Evolutionary conservation across 2,888 invertebrate genomes (phyloP), one percentile per base, ranked within the genome.

Genomic region (Diloba caeruleocephala): DNA sequence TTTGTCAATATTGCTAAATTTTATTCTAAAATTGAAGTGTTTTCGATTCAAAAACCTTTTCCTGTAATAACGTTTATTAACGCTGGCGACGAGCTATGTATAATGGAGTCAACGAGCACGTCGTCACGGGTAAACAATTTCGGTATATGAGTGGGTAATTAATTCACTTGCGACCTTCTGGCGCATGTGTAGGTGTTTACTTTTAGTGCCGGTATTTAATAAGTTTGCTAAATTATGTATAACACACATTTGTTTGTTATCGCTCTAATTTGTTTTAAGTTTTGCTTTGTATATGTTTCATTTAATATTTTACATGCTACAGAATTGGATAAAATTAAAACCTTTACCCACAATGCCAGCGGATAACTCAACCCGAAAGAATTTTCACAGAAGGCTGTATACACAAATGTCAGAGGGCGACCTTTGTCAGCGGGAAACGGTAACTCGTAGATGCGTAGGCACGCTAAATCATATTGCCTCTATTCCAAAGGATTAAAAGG

Each of bases 111-210:
- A 49, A 57, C 38, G 42, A 55, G 49, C 55, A 50, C 44, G 38
- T 34, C 42, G 48, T 32, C 55, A 44, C 42, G 28, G n/a, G 54
- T 50, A 71, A 78, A 71, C 71, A 73, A 65, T 76, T 45, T 56
- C 57, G 43, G 65, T 66, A 53, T 68, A 66, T 59, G 65, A 67
- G 67, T 51, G 52, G 62, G 55, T 77, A 79, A 80, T 80, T 78
- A 80, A 75, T 78, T 80, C 71, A 72, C 64, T 73, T 65, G 60
- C 51, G 59, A 51, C 41, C 68, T 57, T 62, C 63, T 54, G 65
- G 50, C 54, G 59, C 59, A 26, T 66, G 59, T 33, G 59, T 33
- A 53, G 33, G 51, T 46, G 62, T 43, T 33, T 42, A 29, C 19
- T 48, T 37, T 26, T 37, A 44, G 8, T 14, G 3, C n/a, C 8